phyloP scores from a whole-genome alignment of 2,888 invertebrate species.

The Synanthedon andrenaeformis region DNA sequence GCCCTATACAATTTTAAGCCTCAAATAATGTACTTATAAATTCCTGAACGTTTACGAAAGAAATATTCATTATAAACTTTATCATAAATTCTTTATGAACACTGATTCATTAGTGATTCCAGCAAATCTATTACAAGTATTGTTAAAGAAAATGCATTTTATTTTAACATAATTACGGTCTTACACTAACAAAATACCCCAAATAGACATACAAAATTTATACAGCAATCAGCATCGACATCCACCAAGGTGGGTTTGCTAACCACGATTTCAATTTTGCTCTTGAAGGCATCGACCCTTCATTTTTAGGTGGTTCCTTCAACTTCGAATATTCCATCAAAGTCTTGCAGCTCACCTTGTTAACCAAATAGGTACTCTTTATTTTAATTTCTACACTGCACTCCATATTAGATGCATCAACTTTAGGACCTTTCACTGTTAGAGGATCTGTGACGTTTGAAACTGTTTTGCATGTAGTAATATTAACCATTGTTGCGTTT shows the following conservation, averaged over 20 bases:
- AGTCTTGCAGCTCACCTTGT: slow-evolving; percentile 37
- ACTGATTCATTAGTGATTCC: too few relatives aligned
- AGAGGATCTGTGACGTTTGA: slow-evolving; percentile 37
- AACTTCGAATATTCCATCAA: slow-evolving; percentile 41
- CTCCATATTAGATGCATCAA: slow-evolving; percentile 30
- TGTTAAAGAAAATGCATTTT: too few relatives aligned
- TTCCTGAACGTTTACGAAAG: too few relatives aligned
- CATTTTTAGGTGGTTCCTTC: slow-evolving; percentile 31
- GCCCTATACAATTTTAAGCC: too few relatives aligned
- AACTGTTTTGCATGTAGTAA: slow-evolving; percentile 27
- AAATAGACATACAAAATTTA: slow-evolving; percentile 10
- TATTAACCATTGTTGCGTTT: slow-evolving; percentile 16
- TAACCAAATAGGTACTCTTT: slow-evolving; percentile 23
- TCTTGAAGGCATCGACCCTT: slow-evolving; percentile 26
- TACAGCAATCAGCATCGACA: slow-evolving; percentile 47
- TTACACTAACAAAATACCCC: too few relatives aligned
- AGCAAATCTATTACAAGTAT: too few relatives aligned
- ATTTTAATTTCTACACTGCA: slow-evolving; percentile 47
- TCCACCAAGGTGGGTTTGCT: slow-evolving; percentile 57
- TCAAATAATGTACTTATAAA: too few relatives aligned
- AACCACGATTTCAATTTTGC: slow-evolving; percentile 42
- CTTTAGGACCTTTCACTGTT: slow-evolving; percentile 29
- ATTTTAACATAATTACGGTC: too few relatives aligned
- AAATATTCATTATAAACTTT: too few relatives aligned
- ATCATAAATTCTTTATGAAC: too few relatives aligned